Percentiles rank a stretch among this genome's conserved stretches.
phyloP scores from a whole-genome alignment of 2,797 vertebrate species.

The Gadopsis bispinosus region DNA sequence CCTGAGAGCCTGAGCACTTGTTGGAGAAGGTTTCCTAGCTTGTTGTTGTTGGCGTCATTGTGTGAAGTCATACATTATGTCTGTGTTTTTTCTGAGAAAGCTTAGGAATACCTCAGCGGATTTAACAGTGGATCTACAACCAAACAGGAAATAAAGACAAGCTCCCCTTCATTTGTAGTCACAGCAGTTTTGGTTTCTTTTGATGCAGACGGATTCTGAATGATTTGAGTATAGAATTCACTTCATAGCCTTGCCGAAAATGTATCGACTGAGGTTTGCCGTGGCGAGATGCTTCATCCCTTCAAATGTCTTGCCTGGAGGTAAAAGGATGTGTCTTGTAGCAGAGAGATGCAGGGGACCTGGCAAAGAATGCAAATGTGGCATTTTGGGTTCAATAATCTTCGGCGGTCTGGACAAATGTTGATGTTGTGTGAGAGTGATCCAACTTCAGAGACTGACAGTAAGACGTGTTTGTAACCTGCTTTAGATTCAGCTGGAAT shows the following conservation, averaged over 20 bases:
- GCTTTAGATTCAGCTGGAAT: constrained; percentile 20
- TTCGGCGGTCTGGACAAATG: constrained; percentile 62
- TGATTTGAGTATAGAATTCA: constrained; percentile 18
- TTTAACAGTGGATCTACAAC: not conserved
- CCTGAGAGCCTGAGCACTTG: constrained; percentile 13
- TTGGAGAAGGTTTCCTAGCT: constrained; percentile 18
- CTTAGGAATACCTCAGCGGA: constrained; percentile 11
- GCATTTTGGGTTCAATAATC: constrained; percentile 70
- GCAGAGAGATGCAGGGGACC: constrained; percentile 37
- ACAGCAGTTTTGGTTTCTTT: not conserved
- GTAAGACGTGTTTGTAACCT: not conserved
- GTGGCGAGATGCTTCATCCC: constrained; percentile 26
- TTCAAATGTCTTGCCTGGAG: constrained; percentile 55
- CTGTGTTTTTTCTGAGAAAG: constrained; percentile 13
- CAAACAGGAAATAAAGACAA: constrained; percentile 7
- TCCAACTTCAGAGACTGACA: constrained; percentile 40
- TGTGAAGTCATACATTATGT: constrained; percentile 20
- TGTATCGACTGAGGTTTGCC: constrained; percentile 35
- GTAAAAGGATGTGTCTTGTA: constrained; percentile 52
- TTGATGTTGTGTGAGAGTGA: constrained; percentile 66
- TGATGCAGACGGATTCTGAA: constrained; percentile 28
- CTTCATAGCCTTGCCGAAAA: constrained; percentile 22
- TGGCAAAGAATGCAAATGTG: constrained; percentile 75
- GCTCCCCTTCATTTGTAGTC: constrained; percentile 16
- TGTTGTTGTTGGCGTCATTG: constrained; percentile 42